phyloP scores from a whole-genome alignment of 2,797 vertebrate genomes.

The Gambelia wislizenii region DNA sequence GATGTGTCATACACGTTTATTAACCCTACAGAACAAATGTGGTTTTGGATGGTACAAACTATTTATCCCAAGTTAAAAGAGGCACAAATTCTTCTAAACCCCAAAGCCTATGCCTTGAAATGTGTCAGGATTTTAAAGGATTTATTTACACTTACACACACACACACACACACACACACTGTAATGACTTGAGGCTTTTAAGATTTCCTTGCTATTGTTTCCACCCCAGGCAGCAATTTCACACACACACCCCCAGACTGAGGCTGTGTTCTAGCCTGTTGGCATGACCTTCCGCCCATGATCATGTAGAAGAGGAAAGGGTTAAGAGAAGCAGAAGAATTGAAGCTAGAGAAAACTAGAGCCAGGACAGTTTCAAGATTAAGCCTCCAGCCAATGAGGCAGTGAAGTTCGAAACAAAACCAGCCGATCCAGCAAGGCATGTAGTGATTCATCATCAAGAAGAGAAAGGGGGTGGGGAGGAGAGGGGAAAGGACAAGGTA shows the following conservation, averaged over 20 bases:
- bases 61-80: background rate
- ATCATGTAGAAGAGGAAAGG: background rate
- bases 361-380: background rate
- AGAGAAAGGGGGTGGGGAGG: accelerated
- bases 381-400: slow-evolving; percentile 40
- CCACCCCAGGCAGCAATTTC: background rate
- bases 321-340: slow-evolving; percentile 12
- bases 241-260: too few relatives aligned
- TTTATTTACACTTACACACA: background rate
- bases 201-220: background rate
- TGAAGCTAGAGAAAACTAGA: background rate
- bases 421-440: slow-evolving; percentile 35
- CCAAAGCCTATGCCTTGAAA: background rate
- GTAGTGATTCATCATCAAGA: slow-evolving; percentile 5
- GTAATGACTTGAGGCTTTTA: background rate
- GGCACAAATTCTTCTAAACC: background rate
- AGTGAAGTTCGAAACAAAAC: slow-evolving; percentile 33
- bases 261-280: background rate
- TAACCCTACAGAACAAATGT: background rate
- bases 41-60: background rate
- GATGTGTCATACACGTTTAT: background rate
- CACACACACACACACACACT: background rate
- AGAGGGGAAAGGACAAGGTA: background rate
- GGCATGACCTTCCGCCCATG: too few relatives aligned
- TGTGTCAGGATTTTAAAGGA: background rate